These are phyloP conservation scores for Pollenia angustigena DNA, from an alignment of 2,888 invertebrate species.

Conservation along the genomic window DNA sequence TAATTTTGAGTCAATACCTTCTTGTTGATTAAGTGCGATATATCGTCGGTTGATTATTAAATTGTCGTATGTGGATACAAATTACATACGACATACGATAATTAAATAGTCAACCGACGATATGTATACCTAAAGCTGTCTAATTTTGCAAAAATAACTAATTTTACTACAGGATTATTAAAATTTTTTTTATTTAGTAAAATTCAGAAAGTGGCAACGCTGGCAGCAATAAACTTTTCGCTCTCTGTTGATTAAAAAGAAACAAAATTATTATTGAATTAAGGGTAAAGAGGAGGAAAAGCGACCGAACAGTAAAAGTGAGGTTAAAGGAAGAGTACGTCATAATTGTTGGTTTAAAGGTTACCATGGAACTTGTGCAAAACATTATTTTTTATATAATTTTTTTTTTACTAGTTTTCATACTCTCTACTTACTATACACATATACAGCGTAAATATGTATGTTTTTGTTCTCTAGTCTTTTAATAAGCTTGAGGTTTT, in stretches of 20 bases:
- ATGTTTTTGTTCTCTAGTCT: slow-evolving; percentile 10
- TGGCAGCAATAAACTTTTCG: background rate
- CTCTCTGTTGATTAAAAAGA: slow-evolving; percentile 26
- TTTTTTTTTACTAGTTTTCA: slow-evolving; percentile 44
- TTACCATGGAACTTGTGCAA: slow-evolving; percentile 71
- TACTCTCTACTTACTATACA: background rate
- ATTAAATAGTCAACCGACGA: too few relatives aligned
- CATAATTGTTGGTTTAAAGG: slow-evolving; percentile 58
- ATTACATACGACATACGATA: too few relatives aligned
- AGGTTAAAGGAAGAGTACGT: slow-evolving; percentile 50
- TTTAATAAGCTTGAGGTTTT: slow-evolving; percentile 34
- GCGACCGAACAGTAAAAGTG: slow-evolving; percentile 31
- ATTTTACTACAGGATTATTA: too few relatives aligned
- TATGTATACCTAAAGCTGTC: too few relatives aligned
- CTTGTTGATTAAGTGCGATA: too few relatives aligned
- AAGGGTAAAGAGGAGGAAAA: background rate
- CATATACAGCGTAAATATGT: background rate
- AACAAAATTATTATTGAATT: background rate
- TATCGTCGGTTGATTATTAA: too few relatives aligned
- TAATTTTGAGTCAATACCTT: too few relatives aligned
- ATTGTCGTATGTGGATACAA: too few relatives aligned
- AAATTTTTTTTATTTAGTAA: too few relatives aligned
- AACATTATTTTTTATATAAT: slow-evolving; percentile 55
- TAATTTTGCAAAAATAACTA: too few relatives aligned
- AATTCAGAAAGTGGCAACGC: too few relatives aligned